Percentiles rank a stretch among this genome's conserved stretches.
phyloP scores from a whole-genome alignment of 2,888 invertebrate genomes.

The Sinotaia quadrata region DNA sequence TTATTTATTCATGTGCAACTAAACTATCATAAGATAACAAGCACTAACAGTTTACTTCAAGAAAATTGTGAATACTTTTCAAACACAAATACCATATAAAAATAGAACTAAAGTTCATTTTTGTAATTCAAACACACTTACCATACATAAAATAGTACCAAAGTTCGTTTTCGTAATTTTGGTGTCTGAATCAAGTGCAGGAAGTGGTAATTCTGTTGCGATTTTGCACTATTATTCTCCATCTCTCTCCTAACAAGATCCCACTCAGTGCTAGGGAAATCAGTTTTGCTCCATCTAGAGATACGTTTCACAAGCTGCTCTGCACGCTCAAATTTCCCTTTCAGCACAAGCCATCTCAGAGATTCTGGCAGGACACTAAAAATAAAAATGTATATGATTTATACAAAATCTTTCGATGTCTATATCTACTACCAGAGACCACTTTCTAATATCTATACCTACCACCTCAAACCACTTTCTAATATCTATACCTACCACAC shows the following conservation, averaged over 20 bases:
- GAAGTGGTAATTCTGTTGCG: conserved; percentile 14
- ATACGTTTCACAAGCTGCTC: conserved; percentile 48
- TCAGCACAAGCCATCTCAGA: conserved; percentile 62
- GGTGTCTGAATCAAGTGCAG: conserved; percentile 25
- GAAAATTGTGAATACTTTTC: too few relatives aligned
- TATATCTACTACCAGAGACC: too few relatives aligned
- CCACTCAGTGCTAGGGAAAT: conserved; percentile 25
- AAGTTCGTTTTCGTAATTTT: conserved; percentile 14
- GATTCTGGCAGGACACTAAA: conserved; percentile 65
- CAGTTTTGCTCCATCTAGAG: conserved; percentile 46
- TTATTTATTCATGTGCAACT: too few relatives aligned
- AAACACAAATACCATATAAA: too few relatives aligned
- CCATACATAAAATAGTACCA: conserved; percentile 33
- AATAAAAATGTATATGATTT: neutral
- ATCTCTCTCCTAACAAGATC: conserved; percentile 9
- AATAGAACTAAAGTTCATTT: too few relatives aligned
- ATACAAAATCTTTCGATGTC: neutral
- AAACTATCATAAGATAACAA: too few relatives aligned
- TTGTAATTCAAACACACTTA: neutral
- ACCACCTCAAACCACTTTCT: too few relatives aligned
- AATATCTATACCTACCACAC: too few relatives aligned
- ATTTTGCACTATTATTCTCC: neutral
- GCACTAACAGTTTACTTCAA: too few relatives aligned
- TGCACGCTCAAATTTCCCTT: conserved; percentile 47
- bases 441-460: too few relatives aligned